Conservation (phyloP, 2,797 vertebrate species). For the Sebastes glaucus region DNA sequence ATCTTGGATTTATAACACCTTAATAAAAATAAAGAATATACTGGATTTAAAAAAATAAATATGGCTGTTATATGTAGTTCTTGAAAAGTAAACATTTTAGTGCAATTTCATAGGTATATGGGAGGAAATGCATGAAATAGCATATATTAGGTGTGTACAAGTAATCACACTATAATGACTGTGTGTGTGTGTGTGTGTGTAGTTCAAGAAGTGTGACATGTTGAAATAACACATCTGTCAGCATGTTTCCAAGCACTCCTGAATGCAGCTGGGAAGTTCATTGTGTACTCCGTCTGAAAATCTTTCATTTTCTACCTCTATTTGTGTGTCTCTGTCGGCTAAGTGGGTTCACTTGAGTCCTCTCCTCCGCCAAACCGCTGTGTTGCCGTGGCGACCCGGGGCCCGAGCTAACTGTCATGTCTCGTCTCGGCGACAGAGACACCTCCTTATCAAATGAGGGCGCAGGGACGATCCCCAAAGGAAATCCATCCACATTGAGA, state of each 20-base stretch:
- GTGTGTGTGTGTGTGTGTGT: background rate
- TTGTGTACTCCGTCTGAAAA: background rate
- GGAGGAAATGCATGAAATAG: background rate
- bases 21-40: background rate
- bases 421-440: slow-evolving; percentile 46
- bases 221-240: background rate
- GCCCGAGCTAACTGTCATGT: slow-evolving; percentile 29
- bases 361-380: background rate
- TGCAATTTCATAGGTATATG: background rate
- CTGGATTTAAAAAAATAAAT: background rate
- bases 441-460: slow-evolving; percentile 69
- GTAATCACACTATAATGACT: background rate
- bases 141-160: background rate
- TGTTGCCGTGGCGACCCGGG: slow-evolving; percentile 54
- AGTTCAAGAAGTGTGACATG: background rate
- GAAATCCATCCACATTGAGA: slow-evolving; percentile 76
- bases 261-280: background rate
- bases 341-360: slow-evolving; percentile 28
- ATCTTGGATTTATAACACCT: background rate
- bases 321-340: background rate
- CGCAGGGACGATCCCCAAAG: slow-evolving; percentile 69
- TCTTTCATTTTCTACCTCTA: slow-evolving; percentile 14
- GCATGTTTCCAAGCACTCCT: background rate
- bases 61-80: background rate
- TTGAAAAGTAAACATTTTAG: background rate